These are phyloP conservation scores for Andrena praecox DNA, from an alignment of 2,888 invertebrate species.

Conservation along the genomic window DNA sequence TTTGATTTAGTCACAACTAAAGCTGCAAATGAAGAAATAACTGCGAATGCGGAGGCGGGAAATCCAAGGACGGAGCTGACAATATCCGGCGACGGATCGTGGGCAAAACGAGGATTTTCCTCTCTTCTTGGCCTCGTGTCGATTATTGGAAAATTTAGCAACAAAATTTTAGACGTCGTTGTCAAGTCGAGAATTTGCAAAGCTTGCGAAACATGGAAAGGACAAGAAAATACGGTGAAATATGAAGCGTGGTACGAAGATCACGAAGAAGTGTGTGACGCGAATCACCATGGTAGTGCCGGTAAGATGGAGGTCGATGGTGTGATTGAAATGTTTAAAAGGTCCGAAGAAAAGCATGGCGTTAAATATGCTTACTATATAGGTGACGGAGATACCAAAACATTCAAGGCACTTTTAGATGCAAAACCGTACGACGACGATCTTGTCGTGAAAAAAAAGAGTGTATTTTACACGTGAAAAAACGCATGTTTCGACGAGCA, in stretches of 20 bases:
- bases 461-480: not conserved
- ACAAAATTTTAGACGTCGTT: slow-evolving; percentile 3
- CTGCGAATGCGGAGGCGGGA: not conserved
- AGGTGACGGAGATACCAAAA: not conserved
- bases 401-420: not conserved
- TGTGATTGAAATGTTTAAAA: not conserved
- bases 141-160: not conserved
- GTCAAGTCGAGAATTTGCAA: slow-evolving; percentile 1
- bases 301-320: slow-evolving; percentile 11
- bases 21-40: not conserved
- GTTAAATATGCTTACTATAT: not conserved
- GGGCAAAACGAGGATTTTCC: not conserved
- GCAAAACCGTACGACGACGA: too few species aligned
- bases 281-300: not conserved
- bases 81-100: not conserved
- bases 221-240: not conserved
- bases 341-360: not conserved
- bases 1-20: not conserved
- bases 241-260: not conserved
- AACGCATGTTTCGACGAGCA: not conserved
- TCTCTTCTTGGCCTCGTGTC: not conserved
- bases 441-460: too few species aligned
- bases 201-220: not conserved
- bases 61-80: not conserved
- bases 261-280: not conserved